A percentile compares a stretch with the other conserved stretches of the same genome.
phyloP scores from a whole-genome alignment of 2,797 vertebrate genomes.

The Tangara arthus region DNA sequence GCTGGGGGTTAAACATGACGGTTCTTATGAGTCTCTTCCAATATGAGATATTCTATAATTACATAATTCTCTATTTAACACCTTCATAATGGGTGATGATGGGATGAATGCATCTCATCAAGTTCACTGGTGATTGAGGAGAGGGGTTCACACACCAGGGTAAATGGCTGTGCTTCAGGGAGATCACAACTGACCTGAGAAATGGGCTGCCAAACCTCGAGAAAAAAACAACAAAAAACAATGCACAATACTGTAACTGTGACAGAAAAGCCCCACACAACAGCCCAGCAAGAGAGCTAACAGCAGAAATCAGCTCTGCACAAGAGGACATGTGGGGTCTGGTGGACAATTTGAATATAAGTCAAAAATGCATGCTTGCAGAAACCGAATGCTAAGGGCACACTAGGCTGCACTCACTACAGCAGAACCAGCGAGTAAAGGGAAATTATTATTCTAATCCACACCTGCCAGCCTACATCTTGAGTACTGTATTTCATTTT shows the following conservation, averaged over 20 bases:
- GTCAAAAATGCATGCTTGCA: not conserved
- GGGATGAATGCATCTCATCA: not conserved
- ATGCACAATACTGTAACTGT: not conserved
- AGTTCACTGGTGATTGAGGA: not conserved
- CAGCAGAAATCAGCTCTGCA: not conserved
- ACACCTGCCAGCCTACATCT: not conserved
- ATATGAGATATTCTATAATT: not conserved
- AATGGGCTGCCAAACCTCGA: not conserved
- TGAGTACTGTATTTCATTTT: not conserved
- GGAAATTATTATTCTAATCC: not conserved
- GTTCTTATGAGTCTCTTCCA: not conserved
- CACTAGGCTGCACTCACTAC: not conserved
- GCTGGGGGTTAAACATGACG: not conserved
- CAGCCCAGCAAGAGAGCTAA: not conserved
- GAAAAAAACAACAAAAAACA: not conserved
- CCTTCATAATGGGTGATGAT: not conserved
- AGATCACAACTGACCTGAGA: not conserved
- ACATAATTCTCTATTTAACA: not conserved
- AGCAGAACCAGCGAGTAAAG: not conserved
- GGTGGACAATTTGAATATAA: not conserved
- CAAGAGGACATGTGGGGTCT: not conserved
- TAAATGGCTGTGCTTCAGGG: accelerated
- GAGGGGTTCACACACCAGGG: not conserved
- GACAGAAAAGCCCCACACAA: not conserved
- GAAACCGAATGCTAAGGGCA: not conserved